Evolutionary conservation across 2,797 vertebrate genomes (phyloP).

Genomic region (Acipenser transmontanus): DNA sequence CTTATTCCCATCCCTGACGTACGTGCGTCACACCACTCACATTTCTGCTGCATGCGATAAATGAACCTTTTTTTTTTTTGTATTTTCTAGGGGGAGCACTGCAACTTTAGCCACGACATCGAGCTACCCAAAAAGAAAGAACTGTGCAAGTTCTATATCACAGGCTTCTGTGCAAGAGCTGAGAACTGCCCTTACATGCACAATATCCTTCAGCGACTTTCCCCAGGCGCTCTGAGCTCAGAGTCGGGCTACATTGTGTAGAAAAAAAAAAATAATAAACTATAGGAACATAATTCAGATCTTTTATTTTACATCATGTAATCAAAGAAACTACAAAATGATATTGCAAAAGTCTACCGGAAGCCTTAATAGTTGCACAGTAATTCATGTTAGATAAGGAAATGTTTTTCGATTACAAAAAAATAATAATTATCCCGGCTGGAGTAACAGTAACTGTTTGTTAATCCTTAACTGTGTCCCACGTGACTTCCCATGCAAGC

Average conservation of each 20-base stretch:
- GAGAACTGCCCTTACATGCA: slow-evolving; percentile 97
- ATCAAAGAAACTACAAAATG: too few species aligned
- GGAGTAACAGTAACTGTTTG: background rate
- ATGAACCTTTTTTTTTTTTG: background rate
- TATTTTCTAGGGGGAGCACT: slow-evolving; percentile 80
- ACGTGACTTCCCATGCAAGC: slow-evolving; percentile 93
- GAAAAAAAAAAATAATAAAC: too few species aligned
- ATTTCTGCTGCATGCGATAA: background rate
- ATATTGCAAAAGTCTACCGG: too few species aligned
- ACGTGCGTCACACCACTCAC: too few species aligned
- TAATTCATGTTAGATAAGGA: too few species aligned
- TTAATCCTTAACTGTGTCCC: slow-evolving; percentile 50
- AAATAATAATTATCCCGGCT: background rate
- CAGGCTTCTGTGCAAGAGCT: slow-evolving; percentile 83
- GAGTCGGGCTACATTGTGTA: too few species aligned
- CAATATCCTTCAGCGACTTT: slow-evolving; percentile 76
- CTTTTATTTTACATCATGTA: too few species aligned
- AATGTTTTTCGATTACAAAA: too few species aligned
- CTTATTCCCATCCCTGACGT: too few species aligned
- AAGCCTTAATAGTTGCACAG: too few species aligned
- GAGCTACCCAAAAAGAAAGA: slow-evolving; percentile 92
- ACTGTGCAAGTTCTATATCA: slow-evolving; percentile 96
- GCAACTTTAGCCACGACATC: slow-evolving; percentile 94
- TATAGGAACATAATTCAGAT: too few species aligned
- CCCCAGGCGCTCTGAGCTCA: too few species aligned